These are phyloP conservation scores for Esox lucius DNA, from an alignment of 2,797 vertebrate genomes.

Conservation along the genomic window DNA sequence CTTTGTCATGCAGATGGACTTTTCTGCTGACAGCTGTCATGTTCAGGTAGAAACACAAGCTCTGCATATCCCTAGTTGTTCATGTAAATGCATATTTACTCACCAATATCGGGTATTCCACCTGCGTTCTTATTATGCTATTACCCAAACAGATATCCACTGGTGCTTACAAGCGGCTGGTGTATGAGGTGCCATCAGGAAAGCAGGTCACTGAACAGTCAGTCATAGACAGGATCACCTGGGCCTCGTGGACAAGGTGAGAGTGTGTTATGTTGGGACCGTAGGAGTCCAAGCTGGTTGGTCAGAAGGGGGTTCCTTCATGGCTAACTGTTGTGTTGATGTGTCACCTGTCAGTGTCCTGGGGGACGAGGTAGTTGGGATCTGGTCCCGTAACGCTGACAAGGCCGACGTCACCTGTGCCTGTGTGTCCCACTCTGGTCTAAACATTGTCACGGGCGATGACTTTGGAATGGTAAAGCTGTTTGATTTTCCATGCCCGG, in stretches of 20 bases:
- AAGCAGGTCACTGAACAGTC: constrained; percentile 91
- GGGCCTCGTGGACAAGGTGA: constrained; percentile 99
- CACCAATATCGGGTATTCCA: background rate
- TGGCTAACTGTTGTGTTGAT: background rate
- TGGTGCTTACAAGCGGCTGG: constrained; percentile 93
- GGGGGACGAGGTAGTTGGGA: constrained; percentile 94
- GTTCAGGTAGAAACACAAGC: constrained; percentile 66
- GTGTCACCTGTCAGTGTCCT: constrained; percentile 78
- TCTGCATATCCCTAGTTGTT: background rate
- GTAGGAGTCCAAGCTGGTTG: background rate
- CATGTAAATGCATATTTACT: background rate
- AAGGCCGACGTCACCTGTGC: constrained; percentile 96
- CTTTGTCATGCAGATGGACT: constrained; percentile 97
- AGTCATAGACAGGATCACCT: constrained; percentile 94
- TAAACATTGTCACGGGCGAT: constrained; percentile 94
- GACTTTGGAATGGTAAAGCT: constrained; percentile 99
- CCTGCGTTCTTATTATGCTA: background rate
- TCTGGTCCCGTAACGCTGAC: constrained; percentile 96
- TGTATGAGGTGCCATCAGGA: constrained; percentile 98
- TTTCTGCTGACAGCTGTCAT: constrained; percentile 86
- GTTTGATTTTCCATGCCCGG: constrained; percentile 96
- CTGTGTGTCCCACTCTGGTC: constrained; percentile 96
- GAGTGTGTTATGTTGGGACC: background rate
- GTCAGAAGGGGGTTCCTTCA: background rate
- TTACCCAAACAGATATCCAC: constrained; percentile 85